Conservation (phyloP, 2,113 vertebrate genomes). For the Cottus gobio region DNA sequence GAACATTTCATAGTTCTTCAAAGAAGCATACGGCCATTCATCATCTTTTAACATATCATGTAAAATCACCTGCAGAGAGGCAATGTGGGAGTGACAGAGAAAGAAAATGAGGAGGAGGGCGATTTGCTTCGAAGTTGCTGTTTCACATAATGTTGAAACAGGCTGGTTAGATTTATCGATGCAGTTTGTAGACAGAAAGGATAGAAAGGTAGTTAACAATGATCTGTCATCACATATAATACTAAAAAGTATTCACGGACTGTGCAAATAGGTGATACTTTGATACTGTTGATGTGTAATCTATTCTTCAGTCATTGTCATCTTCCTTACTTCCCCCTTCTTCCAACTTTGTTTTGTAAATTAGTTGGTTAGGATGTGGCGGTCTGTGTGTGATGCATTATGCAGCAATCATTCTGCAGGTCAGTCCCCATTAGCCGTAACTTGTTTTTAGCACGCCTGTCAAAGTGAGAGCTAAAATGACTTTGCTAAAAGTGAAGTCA, state of each 20-base stretch:
- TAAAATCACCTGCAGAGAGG: conserved; percentile 39
- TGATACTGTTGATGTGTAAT: conserved; percentile 13
- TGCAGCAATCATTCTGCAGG: conserved; percentile 19
- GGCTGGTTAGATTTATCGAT: neutral
- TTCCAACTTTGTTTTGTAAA: conserved; percentile 29
- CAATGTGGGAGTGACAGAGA: neutral
- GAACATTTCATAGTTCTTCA: conserved; percentile 48
- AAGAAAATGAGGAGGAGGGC: neutral
- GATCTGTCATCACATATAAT: conserved; percentile 14
- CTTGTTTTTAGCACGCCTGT: conserved; percentile 42
- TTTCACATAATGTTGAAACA: conserved; percentile 18
- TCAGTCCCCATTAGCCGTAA: conserved; percentile 3
- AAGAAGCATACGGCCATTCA: conserved; percentile 54
- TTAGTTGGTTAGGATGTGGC: neutral
- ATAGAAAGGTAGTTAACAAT: conserved; percentile 11
- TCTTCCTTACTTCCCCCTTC: neutral
- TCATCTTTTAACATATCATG: conserved; percentile 59
- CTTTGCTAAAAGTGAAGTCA: conserved; percentile 30
- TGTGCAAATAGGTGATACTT: neutral
- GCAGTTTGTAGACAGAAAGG: neutral
- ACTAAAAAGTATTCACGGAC: conserved; percentile 22
- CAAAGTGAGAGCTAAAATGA: conserved; percentile 46
- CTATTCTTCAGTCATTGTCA: neutral
- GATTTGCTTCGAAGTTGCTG: neutral
- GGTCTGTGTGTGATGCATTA: neutral